These are phyloP conservation scores for Phoeniculus purpureus DNA, from an alignment of 2,797 vertebrate species.

Conservation along the genomic window DNA sequence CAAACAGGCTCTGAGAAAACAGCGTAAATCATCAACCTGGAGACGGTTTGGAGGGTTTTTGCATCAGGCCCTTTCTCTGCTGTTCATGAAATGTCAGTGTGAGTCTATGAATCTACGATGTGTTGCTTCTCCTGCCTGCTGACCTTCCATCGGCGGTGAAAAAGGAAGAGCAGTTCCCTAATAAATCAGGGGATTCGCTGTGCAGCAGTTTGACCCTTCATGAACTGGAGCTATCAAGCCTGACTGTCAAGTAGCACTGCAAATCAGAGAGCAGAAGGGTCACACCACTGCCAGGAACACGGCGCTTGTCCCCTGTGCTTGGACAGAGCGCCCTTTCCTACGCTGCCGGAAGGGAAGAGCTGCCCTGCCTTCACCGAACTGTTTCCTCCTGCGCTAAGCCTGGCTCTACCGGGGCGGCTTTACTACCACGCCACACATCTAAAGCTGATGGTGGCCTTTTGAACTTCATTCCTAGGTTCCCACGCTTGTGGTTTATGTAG, in stretches of 20 bases:
- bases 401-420: background rate
- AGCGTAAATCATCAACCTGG: constrained; percentile 48
- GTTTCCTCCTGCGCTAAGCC: background rate
- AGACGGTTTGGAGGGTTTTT: background rate
- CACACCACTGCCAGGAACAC: accelerated
- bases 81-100: constrained; percentile 26
- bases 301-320: background rate
- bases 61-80: constrained; percentile 20
- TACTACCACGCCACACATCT: background rate
- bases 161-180: constrained; percentile 1
- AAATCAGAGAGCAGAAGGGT: background rate
- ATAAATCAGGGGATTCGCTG: background rate
- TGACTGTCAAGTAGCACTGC: background rate
- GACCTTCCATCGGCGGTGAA: background rate
- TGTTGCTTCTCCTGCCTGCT: constrained; percentile 4
- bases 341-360: background rate
- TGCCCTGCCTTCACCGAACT: background rate
- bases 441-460: background rate
- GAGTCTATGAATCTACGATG: constrained; percentile 47
- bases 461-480: background rate
- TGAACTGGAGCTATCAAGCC: background rate
- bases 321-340: accelerated
- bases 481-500: background rate
- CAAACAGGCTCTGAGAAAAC: constrained; percentile 36
- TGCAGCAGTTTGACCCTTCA: background rate